These are phyloP conservation scores for Machaerirhynchus nigripectus DNA, from an alignment of 2,113 vertebrate species.

Conservation along the genomic window DNA sequence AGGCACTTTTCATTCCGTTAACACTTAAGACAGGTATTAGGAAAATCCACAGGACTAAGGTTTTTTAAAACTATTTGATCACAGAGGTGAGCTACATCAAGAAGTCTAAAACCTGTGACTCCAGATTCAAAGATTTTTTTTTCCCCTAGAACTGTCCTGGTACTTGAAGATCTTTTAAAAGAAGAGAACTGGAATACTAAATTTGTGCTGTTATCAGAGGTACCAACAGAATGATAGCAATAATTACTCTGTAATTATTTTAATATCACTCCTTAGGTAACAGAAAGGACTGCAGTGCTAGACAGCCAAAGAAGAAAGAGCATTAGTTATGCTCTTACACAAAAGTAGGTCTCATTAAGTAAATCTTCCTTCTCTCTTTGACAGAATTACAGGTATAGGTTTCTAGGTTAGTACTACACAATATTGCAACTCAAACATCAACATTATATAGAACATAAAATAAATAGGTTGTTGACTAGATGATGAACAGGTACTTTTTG, in stretches of 20 bases:
- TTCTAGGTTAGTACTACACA: background rate
- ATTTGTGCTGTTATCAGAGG: background rate
- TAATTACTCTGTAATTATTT: background rate
- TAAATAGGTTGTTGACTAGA: background rate
- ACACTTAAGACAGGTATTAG: background rate
- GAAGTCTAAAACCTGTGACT: background rate
- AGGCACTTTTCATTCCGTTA: background rate
- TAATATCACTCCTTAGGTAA: background rate
- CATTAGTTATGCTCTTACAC: background rate
- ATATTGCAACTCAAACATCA: background rate
- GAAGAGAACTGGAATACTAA: background rate
- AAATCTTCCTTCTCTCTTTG: background rate
- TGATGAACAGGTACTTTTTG: background rate
- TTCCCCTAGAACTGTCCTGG: accelerated
- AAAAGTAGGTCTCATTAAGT: background rate
- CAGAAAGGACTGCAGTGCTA: background rate
- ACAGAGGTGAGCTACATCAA: background rate
- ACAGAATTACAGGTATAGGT: background rate
- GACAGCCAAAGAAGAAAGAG: background rate
- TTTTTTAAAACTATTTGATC: background rate
- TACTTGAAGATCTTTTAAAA: background rate
- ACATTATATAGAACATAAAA: background rate
- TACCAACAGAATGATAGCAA: background rate
- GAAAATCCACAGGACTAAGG: background rate
- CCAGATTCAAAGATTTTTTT: background rate